A percentile compares a stretch with the other conserved stretches of the same genome.
phyloP scores from a whole-genome alignment of 2,113 vertebrate genomes.

The Symphodus melops region DNA sequence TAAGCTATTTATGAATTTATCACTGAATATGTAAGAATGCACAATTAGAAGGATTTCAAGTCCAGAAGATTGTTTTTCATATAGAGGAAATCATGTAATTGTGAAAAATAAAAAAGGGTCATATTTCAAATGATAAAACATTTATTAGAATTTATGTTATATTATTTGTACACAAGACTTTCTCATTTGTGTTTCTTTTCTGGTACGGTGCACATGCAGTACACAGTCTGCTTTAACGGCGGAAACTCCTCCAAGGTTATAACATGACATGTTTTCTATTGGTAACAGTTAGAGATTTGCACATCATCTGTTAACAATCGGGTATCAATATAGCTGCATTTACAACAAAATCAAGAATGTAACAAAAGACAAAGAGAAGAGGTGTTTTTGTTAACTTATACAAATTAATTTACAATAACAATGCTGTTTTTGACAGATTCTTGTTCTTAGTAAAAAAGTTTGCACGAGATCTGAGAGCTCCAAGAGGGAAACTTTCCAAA shows the following conservation, averaged over 20 bases:
- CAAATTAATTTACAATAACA: slow-evolving; percentile 82
- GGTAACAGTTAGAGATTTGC: slow-evolving; percentile 65
- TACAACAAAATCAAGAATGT: slow-evolving; percentile 74
- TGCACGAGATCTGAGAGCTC: slow-evolving; percentile 23
- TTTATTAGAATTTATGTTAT: slow-evolving; percentile 78
- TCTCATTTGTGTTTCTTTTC: slow-evolving; percentile 46
- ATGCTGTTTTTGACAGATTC: slow-evolving; percentile 64
- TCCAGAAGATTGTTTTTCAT: too few species aligned
- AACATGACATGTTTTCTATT: slow-evolving; percentile 73
- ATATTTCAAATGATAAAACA: slow-evolving; percentile 63
- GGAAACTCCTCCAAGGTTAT: slow-evolving; percentile 62
- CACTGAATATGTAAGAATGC: too few species aligned
- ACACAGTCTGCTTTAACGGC: slow-evolving; percentile 64
- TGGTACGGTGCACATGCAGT: slow-evolving; percentile 70
- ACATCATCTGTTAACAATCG: slow-evolving; percentile 70
- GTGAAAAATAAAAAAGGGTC: slow-evolving; percentile 7
- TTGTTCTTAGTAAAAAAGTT: slow-evolving; percentile 57
- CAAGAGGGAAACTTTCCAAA: slow-evolving; percentile 23
- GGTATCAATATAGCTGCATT: slow-evolving; percentile 74
- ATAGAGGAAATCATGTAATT: too few species aligned
- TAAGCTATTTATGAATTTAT: too few species aligned
- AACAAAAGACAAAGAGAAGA: slow-evolving; percentile 71
- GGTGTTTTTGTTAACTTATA: slow-evolving; percentile 80
- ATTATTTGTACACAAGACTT: slow-evolving; percentile 69
- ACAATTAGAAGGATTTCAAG: too few species aligned